Evolutionary conservation across 30 jellyfish, hydroid and myxozoan genomes (phyloP).

Genomic region (Aurelia aurita): DNA sequence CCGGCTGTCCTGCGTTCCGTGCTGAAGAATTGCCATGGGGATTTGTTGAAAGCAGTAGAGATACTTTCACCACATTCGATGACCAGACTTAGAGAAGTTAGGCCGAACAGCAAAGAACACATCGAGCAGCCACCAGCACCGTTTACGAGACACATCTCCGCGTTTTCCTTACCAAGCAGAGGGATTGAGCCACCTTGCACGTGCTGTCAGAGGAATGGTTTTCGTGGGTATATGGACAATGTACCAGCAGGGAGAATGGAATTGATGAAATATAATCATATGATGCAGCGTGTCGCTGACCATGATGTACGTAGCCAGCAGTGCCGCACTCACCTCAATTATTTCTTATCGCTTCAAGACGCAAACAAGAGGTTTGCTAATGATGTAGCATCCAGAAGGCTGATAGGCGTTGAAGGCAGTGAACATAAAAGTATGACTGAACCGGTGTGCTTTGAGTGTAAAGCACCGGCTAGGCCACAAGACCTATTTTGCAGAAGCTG

Average conservation of each 20-base stretch:
- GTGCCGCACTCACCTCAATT: slow-evolving; percentile 46
- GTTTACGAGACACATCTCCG: slow-evolving; percentile 59
- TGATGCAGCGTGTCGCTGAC: slow-evolving; percentile 46
- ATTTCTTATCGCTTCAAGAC: slow-evolving; percentile 56
- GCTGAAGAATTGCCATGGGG: slow-evolving; percentile 80
- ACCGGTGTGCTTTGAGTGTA: slow-evolving; percentile 56
- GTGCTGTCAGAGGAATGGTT: slow-evolving; percentile 48
- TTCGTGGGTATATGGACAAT: slow-evolving; percentile 37
- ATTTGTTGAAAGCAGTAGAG: slow-evolving; percentile 72
- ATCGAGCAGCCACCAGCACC: slow-evolving; percentile 17
- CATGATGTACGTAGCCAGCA: slow-evolving; percentile 48
- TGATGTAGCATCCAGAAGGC: slow-evolving; percentile 33
- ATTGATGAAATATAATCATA: slow-evolving; percentile 37
- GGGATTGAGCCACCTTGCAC: slow-evolving; percentile 56
- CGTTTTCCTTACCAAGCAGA: slow-evolving; percentile 58
- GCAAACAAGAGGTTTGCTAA: slow-evolving; percentile 31
- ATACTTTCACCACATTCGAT: slow-evolving; percentile 77
- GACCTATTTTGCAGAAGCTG: slow-evolving; percentile 73
- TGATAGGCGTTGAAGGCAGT: not conserved
- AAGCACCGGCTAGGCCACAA: slow-evolving; percentile 60
- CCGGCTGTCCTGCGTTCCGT: slow-evolving; percentile 73
- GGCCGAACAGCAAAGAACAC: slow-evolving; percentile 17
- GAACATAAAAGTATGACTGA: slow-evolving; percentile 24
- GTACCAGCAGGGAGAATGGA: slow-evolving; percentile 45
- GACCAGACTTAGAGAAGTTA: slow-evolving; percentile 66